Percentiles rank a stretch among this genome's conserved stretches.
Conservation (phyloP, 2,113 vertebrate genomes). For the Mixornis gularis region DNA sequence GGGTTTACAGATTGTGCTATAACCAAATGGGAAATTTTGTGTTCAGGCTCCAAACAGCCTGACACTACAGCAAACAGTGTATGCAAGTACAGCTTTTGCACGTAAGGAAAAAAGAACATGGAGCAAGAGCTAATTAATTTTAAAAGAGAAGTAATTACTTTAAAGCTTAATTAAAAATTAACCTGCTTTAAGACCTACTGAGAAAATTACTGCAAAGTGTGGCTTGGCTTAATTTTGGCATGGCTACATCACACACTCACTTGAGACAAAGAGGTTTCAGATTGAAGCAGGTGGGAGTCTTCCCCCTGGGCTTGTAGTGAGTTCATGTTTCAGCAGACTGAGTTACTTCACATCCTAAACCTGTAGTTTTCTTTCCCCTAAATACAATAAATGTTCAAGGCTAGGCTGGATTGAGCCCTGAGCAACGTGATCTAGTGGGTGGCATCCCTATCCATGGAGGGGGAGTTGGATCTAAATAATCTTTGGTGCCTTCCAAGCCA, state of each 20-base stretch:
- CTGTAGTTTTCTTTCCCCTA: not conserved
- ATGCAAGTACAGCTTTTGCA: not conserved
- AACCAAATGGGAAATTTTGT: not conserved
- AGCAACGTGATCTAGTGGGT: too few relatives aligned
- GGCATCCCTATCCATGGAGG: not conserved
- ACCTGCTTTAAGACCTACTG: not conserved
- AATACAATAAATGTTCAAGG: not conserved
- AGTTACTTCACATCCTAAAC: not conserved
- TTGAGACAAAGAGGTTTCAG: not conserved
- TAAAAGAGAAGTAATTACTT: not conserved
- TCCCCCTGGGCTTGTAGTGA: not conserved
- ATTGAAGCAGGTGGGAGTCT: not conserved
- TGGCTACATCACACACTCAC: not conserved
- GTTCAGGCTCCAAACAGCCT: not conserved
- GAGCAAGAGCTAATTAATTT: not conserved
- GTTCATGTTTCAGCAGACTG: not conserved
- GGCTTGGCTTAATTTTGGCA: not conserved
- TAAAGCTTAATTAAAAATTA: slow-evolving; percentile 16
- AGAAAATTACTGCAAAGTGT: not conserved
- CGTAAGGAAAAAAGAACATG: not conserved
- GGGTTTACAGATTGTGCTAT: not conserved
- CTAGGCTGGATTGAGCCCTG: not conserved
- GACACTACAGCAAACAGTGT: not conserved
- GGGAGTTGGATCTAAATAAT: not conserved
- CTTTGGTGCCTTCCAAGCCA: not conserved